Evolutionary conservation across 2,797 vertebrate species (phyloP), one percentile per base, ranked within the genome.

Genomic region (Nothura maculosa): DNA sequence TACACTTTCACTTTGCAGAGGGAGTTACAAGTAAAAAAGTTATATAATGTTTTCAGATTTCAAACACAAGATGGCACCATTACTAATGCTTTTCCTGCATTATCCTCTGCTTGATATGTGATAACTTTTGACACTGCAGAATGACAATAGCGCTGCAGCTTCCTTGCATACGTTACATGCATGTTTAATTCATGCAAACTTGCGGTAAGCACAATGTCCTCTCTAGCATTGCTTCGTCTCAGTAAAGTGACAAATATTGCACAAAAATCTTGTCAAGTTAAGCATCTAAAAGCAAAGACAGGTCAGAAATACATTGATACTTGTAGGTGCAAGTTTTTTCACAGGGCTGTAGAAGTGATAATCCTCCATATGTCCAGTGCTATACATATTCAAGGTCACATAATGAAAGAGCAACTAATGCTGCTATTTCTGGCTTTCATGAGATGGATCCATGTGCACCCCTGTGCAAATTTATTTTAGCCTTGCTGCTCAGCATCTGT

Each of bases 51-150:
- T 96, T 95, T 92, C 92, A 36, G 60, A 66, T 83, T 90, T 95
- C 48, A 85, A 91, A 94, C 98, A 98, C 98, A 97, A 97, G 98
- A 89, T 98, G 98, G 98, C 97, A 97, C 96, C 93, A 89, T 97
- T 93, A 97, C 87, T 92, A 98, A 91, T 77, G 58, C 45, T 97
- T 98, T 96, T 86, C 85, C 52, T 34, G 1, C 63, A 45, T 81
- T 67, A 43, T 50, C n/a, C 28, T 17, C 34, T 8, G 5, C 74
- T 81, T 11, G 21, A 12, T 54, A n/a, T 1, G 1, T 10, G 62
- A 48, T 36, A 42, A 13, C 14, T 74, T 81, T 32, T 55, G n/a
- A 63, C 36, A 3, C 25, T 45, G 47, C 8, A 45, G 72, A 87
- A 48, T 3, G n/a, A 11, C 55, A 62, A 3, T 11, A 80, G 21